phyloP scores from a whole-genome alignment of 2,797 vertebrate genomes.

The Lutjanus campechanus region DNA sequence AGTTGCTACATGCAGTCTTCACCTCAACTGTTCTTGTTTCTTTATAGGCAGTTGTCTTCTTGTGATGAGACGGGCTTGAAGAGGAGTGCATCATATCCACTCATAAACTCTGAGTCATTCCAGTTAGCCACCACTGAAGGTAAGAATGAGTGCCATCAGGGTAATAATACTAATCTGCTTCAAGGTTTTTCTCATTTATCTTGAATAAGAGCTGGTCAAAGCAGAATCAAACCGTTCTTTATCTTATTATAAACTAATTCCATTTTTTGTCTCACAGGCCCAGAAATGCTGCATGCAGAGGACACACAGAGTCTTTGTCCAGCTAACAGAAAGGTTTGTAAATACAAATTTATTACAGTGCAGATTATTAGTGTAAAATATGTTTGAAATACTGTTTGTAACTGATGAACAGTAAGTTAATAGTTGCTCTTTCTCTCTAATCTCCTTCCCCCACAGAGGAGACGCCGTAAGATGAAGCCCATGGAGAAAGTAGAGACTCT shows the following conservation, averaged over 20 bases:
- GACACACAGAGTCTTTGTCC: constrained; percentile 90
- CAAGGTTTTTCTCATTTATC: not conserved
- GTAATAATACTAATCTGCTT: not conserved
- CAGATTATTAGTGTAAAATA: not conserved
- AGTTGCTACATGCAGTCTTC: constrained; percentile 9
- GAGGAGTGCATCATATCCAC: constrained; percentile 93
- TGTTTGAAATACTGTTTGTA: not conserved
- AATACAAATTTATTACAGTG: not conserved
- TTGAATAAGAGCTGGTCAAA: constrained; percentile 13
- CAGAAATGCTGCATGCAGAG: constrained; percentile 89
- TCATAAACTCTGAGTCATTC: constrained; percentile 91
- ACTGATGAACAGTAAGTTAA: not conserved
- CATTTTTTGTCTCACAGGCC: constrained; percentile 68
- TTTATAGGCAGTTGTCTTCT: constrained; percentile 88
- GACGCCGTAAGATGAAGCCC: constrained; percentile 72
- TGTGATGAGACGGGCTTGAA: constrained; percentile 92
- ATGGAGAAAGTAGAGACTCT: constrained; percentile 73
- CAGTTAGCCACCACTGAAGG: constrained; percentile 90
- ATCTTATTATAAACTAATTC: not conserved
- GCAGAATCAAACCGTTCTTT: not conserved
- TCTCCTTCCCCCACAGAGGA: constrained; percentile 62
- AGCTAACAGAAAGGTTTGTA: constrained; percentile 91
- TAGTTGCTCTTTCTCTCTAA: not conserved
- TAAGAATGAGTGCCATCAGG: constrained; percentile 14
- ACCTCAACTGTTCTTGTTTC: constrained; percentile 46